These are phyloP conservation scores for Cremastinae sp. DNA, from an alignment of 2,888 invertebrate species.

Conservation along the genomic window DNA sequence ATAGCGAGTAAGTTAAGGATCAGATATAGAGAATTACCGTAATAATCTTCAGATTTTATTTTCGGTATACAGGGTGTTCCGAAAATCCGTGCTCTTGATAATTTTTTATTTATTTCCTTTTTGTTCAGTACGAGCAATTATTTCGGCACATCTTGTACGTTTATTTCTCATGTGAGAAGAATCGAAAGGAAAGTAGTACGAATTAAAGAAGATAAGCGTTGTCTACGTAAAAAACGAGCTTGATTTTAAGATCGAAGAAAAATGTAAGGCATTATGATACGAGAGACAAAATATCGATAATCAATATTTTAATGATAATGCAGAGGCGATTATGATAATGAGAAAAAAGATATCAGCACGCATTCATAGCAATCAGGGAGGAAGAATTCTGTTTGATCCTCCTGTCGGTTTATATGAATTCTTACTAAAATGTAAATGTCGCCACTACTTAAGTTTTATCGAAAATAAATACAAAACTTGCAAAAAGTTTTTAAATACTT, in stretches of 20 bases:
- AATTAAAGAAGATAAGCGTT: conserved; percentile 45
- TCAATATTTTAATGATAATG: conserved; percentile 58
- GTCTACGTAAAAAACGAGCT: conserved; percentile 56
- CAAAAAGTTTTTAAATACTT: conserved; percentile 41
- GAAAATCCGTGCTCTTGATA: conserved; percentile 9
- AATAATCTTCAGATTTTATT: conserved; percentile 24
- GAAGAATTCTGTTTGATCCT: conserved; percentile 40
- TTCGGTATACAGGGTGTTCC: background rate
- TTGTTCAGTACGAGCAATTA: background rate
- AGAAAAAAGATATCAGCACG: conserved; percentile 59
- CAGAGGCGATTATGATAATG: conserved; percentile 60
- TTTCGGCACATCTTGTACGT: background rate
- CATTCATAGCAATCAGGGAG: conserved; percentile 63
- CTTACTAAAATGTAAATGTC: conserved; percentile 27
- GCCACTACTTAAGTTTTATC: background rate
- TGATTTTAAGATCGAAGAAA: conserved; percentile 31
- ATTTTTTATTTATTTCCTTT: background rate
- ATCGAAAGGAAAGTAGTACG: conserved; percentile 18
- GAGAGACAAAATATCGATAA: conserved; percentile 37
- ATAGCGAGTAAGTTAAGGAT: conserved; percentile 36
- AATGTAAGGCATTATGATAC: conserved; percentile 26
- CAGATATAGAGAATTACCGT: conserved; percentile 43
- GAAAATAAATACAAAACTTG: conserved; percentile 26
- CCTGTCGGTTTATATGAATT: conserved; percentile 11
- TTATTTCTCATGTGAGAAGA: background rate